phyloP scores from a whole-genome alignment of 2,888 invertebrate species.

The Phalera bucephala region DNA sequence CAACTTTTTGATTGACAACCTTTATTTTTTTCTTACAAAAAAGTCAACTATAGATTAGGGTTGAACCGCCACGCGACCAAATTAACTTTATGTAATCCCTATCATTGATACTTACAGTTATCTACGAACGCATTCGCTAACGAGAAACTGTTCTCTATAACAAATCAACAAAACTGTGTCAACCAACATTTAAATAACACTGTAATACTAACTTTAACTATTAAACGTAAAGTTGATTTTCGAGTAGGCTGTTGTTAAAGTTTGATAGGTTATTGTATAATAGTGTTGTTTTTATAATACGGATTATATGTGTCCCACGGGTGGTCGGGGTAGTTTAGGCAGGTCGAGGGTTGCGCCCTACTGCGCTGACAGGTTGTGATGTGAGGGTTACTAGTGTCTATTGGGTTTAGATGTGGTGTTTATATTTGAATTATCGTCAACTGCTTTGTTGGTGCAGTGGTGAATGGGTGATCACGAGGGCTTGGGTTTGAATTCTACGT shows the following conservation, averaged over 20 bases:
- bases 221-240: too few relatives aligned
- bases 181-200: too few relatives aligned
- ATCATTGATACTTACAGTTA: constrained; percentile 58
- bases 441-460: neutral
- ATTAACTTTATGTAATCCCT: constrained; percentile 77
- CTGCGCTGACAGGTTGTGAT: constrained; percentile 55
- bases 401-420: constrained; percentile 39
- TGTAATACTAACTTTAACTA: too few relatives aligned
- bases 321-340: constrained; percentile 50
- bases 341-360: constrained; percentile 46
- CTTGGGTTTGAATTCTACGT: too few relatives aligned
- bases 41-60: constrained; percentile 37
- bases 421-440: constrained; percentile 42
- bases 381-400: constrained; percentile 21
- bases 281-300: constrained; percentile 62
- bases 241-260: too few relatives aligned
- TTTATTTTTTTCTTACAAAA: constrained; percentile 37
- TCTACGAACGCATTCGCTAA: constrained; percentile 64
- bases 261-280: neutral
- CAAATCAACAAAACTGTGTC: too few relatives aligned
- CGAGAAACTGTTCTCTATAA: constrained; percentile 28
- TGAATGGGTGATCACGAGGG: neutral
- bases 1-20: constrained; percentile 57
- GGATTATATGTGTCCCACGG: constrained; percentile 78
- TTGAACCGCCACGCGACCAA: constrained; percentile 68